Evolutionary conservation across 2,888 invertebrate genomes (phyloP).

Genomic region (Lithophane leautieri): DNA sequence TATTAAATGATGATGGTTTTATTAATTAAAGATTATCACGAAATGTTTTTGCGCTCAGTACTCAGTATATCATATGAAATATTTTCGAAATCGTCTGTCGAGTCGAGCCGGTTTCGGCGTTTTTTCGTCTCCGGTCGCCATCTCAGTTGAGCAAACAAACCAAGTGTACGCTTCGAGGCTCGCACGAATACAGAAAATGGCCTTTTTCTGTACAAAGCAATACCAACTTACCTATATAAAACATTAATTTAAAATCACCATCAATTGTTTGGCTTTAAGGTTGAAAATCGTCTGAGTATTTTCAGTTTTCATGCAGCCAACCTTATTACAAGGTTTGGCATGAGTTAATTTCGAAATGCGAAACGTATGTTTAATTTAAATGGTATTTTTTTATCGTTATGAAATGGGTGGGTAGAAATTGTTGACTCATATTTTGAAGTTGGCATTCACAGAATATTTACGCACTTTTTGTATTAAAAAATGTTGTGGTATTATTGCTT

Average conservation of each 20-base stretch:
- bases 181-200: conserved; percentile 79
- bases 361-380: conserved; percentile 57
- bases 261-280: conserved; percentile 27
- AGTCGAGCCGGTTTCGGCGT: conserved; percentile 84
- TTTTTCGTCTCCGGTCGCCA: conserved; percentile 82
- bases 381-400: conserved; percentile 58
- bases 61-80: conserved; percentile 82
- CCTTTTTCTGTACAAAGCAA: conserved; percentile 66
- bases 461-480: background rate
- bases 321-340: conserved; percentile 53
- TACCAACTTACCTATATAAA: conserved; percentile 58
- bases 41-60: conserved; percentile 70
- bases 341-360: conserved; percentile 62
- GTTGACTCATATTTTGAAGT: conserved; percentile 12
- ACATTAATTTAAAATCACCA: conserved; percentile 47
- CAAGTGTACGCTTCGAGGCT: conserved; percentile 86
- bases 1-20: background rate
- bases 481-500: background rate
- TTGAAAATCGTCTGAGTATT: conserved; percentile 31
- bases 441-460: background rate
- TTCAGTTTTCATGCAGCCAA: conserved; percentile 22
- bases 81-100: conserved; percentile 86
- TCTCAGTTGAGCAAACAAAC: conserved; percentile 87
- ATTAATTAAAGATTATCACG: background rate
- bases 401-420: conserved; percentile 34